Conservation (phyloP, 1,140 invertebrate species). For the Gonatopus flavifemur region DNA sequence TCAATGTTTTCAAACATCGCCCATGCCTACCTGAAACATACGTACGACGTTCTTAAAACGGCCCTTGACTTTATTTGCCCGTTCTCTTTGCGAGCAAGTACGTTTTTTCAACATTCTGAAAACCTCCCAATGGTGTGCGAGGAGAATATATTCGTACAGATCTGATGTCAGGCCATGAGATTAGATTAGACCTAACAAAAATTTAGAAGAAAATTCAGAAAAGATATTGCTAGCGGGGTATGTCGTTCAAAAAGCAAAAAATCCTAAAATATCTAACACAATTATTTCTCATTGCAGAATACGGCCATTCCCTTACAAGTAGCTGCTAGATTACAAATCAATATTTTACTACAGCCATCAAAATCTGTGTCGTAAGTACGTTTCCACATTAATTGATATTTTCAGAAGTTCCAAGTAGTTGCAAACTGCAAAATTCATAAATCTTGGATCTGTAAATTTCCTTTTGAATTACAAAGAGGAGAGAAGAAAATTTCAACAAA, state of each 20-base stretch:
- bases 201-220: background rate
- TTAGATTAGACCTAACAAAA: background rate
- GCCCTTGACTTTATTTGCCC: too few relatives aligned
- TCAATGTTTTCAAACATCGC: too few relatives aligned
- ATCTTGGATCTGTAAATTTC: background rate
- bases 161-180: too few relatives aligned
- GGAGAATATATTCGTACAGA: too few relatives aligned
- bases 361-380: conserved; percentile 65
- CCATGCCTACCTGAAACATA: too few relatives aligned
- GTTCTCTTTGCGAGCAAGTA: too few relatives aligned
- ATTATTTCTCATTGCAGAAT: conserved; percentile 56
- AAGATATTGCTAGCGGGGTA: conserved; percentile 1
- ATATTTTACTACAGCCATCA: conserved; percentile 71
- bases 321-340: conserved; percentile 74
- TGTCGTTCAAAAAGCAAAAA: background rate
- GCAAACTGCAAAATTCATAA: background rate
- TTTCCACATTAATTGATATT: conserved; percentile 13
- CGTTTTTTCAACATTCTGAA: too few relatives aligned
- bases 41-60: too few relatives aligned
- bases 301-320: conserved; percentile 76
- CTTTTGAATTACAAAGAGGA: background rate
- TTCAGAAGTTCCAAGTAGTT: too few relatives aligned
- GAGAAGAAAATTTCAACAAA: background rate
- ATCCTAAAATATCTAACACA: background rate
- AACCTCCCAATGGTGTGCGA: too few relatives aligned